These are phyloP conservation scores for Chascanopsetta lugubris DNA, from an alignment of 2,113 vertebrate species.

Conservation along the genomic window DNA sequence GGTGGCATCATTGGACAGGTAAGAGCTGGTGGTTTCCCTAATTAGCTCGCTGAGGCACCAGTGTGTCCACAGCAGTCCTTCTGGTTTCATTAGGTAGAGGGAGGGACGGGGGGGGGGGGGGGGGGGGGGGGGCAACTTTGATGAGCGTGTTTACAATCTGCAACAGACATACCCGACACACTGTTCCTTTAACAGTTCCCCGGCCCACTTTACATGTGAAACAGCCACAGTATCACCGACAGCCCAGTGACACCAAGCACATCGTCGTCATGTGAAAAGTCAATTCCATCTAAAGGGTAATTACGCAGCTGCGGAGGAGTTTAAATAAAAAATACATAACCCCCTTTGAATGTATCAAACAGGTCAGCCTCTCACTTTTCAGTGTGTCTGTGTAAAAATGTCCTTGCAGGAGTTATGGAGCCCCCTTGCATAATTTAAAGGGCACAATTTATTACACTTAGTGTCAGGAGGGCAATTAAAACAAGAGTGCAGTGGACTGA, in stretches of 20 bases:
- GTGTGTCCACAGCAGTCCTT: no score
- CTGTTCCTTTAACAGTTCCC: neutral
- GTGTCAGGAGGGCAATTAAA: conserved; percentile 66
- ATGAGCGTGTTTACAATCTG: no score
- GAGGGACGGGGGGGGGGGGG: no score
- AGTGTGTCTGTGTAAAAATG: conserved; percentile 14
- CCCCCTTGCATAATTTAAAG: conserved; percentile 61
- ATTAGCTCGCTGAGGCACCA: no score
- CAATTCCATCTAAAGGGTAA: conserved; percentile 27
- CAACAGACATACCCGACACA: no score
- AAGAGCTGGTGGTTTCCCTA: no score
- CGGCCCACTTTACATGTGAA: neutral
- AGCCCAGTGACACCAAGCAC: no score
- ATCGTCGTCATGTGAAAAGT: no score
- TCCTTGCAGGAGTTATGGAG: conserved; percentile 30
- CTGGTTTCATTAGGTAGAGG: no score
- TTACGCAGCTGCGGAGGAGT: conserved; percentile 11
- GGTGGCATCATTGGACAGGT: no score
- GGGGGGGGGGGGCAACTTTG: no score
- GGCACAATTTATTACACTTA: conserved; percentile 51
- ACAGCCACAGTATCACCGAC: neutral
- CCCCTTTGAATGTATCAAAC: conserved; percentile 19
- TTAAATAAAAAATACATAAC: conserved; percentile 5
- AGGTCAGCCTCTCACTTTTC: conserved; percentile 38
- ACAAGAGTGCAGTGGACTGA: conserved; percentile 38